A percentile compares a stretch with the other conserved stretches of the same genome.
Conservation (phyloP, 2,797 vertebrate species). For the Catharus ustulatus region DNA sequence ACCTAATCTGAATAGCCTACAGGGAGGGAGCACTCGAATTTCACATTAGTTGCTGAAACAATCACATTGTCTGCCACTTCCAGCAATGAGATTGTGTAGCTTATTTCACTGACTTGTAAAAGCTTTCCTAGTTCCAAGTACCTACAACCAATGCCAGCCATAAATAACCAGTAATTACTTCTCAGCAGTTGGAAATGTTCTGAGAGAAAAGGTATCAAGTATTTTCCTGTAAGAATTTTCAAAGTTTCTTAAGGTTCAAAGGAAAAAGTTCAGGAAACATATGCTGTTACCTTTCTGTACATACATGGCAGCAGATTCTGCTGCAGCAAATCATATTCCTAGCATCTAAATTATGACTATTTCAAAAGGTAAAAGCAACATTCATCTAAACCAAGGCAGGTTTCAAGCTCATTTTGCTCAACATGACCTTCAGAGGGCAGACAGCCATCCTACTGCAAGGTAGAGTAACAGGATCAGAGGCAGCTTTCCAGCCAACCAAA, state of each 20-base stretch:
- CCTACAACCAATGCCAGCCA: background rate
- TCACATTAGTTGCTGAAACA: background rate
- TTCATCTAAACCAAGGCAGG: conserved; percentile 11
- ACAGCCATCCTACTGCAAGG: background rate
- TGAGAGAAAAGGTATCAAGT: background rate
- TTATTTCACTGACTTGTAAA: background rate
- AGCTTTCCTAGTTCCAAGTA: background rate
- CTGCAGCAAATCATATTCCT: background rate
- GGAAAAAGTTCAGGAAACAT: background rate
- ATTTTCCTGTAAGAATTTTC: background rate
- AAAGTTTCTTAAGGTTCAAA: background rate
- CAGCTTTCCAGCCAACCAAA: background rate
- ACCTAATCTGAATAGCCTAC: background rate
- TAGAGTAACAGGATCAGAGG: background rate
- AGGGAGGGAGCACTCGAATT: background rate
- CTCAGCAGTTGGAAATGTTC: background rate
- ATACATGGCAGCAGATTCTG: background rate
- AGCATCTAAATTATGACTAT: background rate
- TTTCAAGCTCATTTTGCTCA: conserved; percentile 39
- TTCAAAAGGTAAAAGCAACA: background rate
- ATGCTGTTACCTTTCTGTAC: background rate
- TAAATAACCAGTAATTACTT: conserved; percentile 10
- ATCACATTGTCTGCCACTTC: background rate
- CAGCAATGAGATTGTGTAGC: background rate
- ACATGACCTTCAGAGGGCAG: background rate